phyloP scores from a whole-genome alignment of 2,797 vertebrate species.

The Corythornis leucogaster region DNA sequence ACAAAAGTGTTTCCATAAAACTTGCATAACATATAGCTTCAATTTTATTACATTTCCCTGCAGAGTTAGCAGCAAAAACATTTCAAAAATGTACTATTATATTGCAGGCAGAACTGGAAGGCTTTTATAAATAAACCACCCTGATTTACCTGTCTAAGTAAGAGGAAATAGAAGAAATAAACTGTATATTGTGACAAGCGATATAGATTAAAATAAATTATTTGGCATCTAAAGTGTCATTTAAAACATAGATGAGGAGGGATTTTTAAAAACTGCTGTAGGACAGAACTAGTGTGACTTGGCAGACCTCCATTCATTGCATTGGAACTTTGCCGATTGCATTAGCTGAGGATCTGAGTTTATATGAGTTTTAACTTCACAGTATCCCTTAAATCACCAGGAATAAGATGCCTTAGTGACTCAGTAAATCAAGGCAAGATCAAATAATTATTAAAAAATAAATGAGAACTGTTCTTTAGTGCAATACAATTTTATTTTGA shows the following conservation, averaged over 20 bases:
- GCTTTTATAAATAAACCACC: conserved; percentile 33
- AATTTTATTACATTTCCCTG: conserved; percentile 13
- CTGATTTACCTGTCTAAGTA: conserved; percentile 30
- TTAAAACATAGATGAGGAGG: conserved; percentile 16
- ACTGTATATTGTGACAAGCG: not conserved
- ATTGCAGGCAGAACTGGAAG: conserved; percentile 1
- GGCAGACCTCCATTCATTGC: conserved; percentile 42
- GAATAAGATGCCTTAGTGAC: conserved; percentile 46
- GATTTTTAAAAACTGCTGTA: conserved; percentile 11
- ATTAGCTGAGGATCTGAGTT: conserved; percentile 49
- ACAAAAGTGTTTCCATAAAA: conserved; percentile 30
- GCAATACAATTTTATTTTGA: conserved; percentile 39
- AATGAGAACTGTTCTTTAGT: conserved; percentile 50
- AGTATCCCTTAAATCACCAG: conserved; percentile 51
- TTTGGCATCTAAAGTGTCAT: conserved; percentile 12
- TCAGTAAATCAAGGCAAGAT: conserved; percentile 59
- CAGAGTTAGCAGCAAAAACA: not conserved
- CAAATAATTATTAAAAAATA: conserved; percentile 69
- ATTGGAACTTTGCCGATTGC: conserved; percentile 45
- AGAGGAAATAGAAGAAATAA: conserved; percentile 37
- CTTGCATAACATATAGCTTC: conserved; percentile 25
- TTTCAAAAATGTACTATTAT: not conserved
- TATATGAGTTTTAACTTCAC: conserved; percentile 42
- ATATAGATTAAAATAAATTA: conserved; percentile 19
- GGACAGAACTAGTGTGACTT: conserved; percentile 8